These are phyloP conservation scores for Herpetotheres cachinnans DNA, from an alignment of 2,113 vertebrate genomes.

Conservation along the genomic window DNA sequence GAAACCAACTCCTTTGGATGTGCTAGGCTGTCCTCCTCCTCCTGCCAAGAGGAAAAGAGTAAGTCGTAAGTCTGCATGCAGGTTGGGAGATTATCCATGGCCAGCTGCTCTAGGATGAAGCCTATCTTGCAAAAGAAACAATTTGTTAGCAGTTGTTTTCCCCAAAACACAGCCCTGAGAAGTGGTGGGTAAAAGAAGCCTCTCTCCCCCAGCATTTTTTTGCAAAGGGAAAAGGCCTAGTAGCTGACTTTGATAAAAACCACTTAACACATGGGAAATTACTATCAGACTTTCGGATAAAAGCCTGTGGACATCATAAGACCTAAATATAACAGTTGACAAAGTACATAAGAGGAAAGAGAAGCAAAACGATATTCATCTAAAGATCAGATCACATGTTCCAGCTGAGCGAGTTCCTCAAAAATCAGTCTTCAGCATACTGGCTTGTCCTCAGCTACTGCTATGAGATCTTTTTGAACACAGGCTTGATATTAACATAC, in stretches of 20 bases:
- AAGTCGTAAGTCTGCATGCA: background rate
- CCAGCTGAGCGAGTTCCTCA: background rate
- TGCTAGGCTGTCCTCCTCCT: background rate
- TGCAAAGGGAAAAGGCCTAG: background rate
- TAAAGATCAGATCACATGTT: background rate
- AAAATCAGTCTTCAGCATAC: background rate
- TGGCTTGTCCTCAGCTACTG: background rate
- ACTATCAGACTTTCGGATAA: background rate
- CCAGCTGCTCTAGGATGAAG: background rate
- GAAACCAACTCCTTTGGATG: background rate
- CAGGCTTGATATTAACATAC: background rate
- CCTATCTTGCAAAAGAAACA: background rate
- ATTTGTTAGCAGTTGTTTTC: background rate
- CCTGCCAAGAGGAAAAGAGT: background rate
- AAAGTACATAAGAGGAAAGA: background rate
- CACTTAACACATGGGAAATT: background rate
- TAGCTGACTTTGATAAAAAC: background rate
- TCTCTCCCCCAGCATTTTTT: background rate
- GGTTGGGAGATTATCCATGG: background rate
- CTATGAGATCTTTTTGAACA: fast-evolving
- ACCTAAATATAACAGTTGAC: background rate
- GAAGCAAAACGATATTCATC: background rate
- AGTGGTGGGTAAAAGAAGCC: background rate
- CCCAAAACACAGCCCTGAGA: background rate
- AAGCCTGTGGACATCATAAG: background rate